Evolutionary conservation across 2,888 invertebrate genomes (phyloP), one percentile per base, ranked within the genome.

Genomic region (Saturnia pavonia): DNA sequence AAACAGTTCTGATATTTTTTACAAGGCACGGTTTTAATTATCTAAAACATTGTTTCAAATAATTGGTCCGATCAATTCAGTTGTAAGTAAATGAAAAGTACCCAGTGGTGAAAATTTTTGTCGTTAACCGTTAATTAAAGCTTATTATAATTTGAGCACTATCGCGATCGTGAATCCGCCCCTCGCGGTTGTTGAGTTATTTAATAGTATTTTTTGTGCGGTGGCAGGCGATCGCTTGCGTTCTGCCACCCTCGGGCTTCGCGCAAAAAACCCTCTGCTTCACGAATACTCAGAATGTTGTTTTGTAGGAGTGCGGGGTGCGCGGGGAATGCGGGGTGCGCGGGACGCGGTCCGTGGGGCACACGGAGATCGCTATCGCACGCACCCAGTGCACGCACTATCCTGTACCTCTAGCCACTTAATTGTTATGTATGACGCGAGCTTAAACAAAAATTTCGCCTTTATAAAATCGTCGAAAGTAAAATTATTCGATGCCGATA

Each of bases 331-430:
- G 51, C 16, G 51, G 51, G 6, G 54, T 11, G 22, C 19, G 54
- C 54, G 54, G 82, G 80, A 60, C 57, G 27, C 57, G 57, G 40
- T 65, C 80, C 78, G 80, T 82, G 85, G 86, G 86, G 86, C 81
- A 81, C 86, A 81, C 85, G 83, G 82, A 90, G 94, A 94, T 94
- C 91, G 91, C 93, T 94, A 94, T 94, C 94, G 91, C 94, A 92
- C 92, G 92, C 91, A 92, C 92, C 89, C 89, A 88, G 84, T 89
- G 91, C 93, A 92, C 93, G 93, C 94, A 93, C 93, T 92, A 89
- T 92, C 92, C 92, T 88, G 87, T 84, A 86, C 86, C 91, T 40
- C 65, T 89, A 90, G 89, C 92, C 91, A 88, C 88, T 91, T 92
- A 91, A 91, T 92, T 91, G 91, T 90, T 91, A 87, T 87, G 85